phyloP scores from a whole-genome alignment of 2,888 invertebrate genomes.

The Eilema sororculum region DNA sequence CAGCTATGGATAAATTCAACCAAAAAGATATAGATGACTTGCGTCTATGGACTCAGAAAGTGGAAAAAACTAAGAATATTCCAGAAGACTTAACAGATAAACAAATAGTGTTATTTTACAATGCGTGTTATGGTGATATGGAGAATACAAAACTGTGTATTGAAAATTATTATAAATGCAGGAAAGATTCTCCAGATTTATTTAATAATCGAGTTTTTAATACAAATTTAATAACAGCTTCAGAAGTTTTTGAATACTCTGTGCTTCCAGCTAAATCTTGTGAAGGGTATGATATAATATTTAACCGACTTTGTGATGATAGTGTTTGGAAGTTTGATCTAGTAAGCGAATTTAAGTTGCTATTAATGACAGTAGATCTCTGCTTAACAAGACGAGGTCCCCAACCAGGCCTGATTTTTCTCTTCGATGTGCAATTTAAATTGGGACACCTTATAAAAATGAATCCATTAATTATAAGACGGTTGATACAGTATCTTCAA shows the following conservation, averaged over 20 bases:
- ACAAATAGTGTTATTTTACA: conserved; percentile 89
- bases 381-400: conserved; percentile 78
- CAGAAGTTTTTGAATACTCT: conserved; percentile 69
- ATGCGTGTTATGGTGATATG: conserved; percentile 88
- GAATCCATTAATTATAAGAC: conserved; percentile 73
- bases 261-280: conserved; percentile 16
- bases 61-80: conserved; percentile 80
- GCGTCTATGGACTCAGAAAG: conserved; percentile 76
- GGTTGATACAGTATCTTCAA: conserved; percentile 85
- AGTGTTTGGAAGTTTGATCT: conserved; percentile 14
- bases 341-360: conserved; percentile 5
- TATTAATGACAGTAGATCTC: conserved; percentile 23
- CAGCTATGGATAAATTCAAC: conserved; percentile 81
- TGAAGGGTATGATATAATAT: conserved; percentile 21
- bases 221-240: conserved; percentile 76
- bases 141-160: conserved; percentile 88
- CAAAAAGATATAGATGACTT: conserved; percentile 80
- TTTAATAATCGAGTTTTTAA: conserved; percentile 87
- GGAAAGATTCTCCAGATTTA: conserved; percentile 88
- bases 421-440: conserved; percentile 86
- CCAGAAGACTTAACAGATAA: conserved; percentile 86
- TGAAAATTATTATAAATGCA: conserved; percentile 87
- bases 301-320: conserved; percentile 5
- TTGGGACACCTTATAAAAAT: conserved; percentile 78
- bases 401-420: conserved; percentile 81